A percentile compares a stretch with the other conserved stretches of the same genome.
These are phyloP conservation scores for Apoderus coryli DNA, from an alignment of 2,888 invertebrate species.

Conservation along the genomic window DNA sequence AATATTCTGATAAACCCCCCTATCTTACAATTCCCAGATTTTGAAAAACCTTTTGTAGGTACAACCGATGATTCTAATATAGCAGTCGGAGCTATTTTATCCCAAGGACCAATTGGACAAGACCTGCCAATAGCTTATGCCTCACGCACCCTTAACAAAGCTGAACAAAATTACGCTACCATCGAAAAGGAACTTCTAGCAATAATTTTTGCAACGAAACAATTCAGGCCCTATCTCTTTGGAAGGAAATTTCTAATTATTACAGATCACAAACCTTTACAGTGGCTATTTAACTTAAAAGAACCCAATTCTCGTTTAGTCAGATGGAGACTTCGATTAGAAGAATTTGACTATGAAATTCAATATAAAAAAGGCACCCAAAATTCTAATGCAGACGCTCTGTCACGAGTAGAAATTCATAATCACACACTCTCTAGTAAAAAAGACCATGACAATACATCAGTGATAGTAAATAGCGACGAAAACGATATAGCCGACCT, in stretches of 20 bases:
- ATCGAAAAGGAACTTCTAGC: conserved; percentile 8
- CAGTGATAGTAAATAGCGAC: background rate
- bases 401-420: conserved; percentile 9
- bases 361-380: conserved; percentile 12
- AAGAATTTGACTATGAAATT: conserved; percentile 13
- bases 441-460: background rate
- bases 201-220: conserved; percentile 10
- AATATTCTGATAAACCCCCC: conserved; percentile 13
- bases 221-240: conserved; percentile 16
- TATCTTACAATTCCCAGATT: conserved; percentile 15
- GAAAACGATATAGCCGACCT: no score
- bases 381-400: conserved; percentile 12
- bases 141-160: conserved; percentile 10
- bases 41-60: conserved; percentile 15
- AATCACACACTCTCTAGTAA: no score
- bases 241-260: conserved; percentile 12
- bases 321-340: conserved; percentile 13
- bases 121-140: conserved; percentile 13
- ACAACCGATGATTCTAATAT: conserved; percentile 16
- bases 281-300: conserved; percentile 13
- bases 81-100: conserved; percentile 11
- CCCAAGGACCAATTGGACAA: conserved; percentile 11
- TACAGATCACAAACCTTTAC: no score
- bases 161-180: conserved; percentile 8
- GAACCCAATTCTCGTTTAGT: conserved; percentile 14